Conservation (phyloP, 2,797 vertebrate species). For the Epinephelus awoara region DNA sequence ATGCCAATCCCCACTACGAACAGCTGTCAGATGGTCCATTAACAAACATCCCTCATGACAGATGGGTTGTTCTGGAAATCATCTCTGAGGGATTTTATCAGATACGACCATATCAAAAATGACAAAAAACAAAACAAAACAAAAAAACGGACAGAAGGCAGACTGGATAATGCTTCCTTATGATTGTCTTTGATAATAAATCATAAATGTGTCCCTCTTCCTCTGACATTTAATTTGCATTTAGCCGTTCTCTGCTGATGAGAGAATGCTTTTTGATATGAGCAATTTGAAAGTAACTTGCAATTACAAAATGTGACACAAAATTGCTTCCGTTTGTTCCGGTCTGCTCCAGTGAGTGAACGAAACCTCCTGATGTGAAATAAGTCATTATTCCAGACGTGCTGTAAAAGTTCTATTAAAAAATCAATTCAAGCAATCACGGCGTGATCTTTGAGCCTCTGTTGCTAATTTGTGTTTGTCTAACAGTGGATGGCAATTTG, state of each 20-base stretch:
- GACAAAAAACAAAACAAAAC: not conserved
- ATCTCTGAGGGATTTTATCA: slow-evolving; percentile 43
- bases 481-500: not conserved
- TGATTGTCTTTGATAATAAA: slow-evolving; percentile 6
- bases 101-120: slow-evolving; percentile 18
- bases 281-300: not conserved
- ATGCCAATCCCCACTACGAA: slow-evolving; percentile 20
- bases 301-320: not conserved
- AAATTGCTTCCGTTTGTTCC: not conserved
- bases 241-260: not conserved
- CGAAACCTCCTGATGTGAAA: not conserved
- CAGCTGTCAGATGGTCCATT: slow-evolving; percentile 55
- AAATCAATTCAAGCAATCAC: not conserved
- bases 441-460: not conserved
- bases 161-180: not conserved
- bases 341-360: not conserved
- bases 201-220: not conserved
- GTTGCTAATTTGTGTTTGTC: not conserved
- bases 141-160: not conserved
- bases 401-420: not conserved
- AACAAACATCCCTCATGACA: slow-evolving; percentile 34
- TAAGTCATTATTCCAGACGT: not conserved
- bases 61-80: slow-evolving; percentile 49
- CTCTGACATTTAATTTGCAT: slow-evolving; percentile 14
- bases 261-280: not conserved